These are phyloP conservation scores for Cheilosia vulpina DNA, from an alignment of 2,888 invertebrate species.

Conservation along the genomic window DNA sequence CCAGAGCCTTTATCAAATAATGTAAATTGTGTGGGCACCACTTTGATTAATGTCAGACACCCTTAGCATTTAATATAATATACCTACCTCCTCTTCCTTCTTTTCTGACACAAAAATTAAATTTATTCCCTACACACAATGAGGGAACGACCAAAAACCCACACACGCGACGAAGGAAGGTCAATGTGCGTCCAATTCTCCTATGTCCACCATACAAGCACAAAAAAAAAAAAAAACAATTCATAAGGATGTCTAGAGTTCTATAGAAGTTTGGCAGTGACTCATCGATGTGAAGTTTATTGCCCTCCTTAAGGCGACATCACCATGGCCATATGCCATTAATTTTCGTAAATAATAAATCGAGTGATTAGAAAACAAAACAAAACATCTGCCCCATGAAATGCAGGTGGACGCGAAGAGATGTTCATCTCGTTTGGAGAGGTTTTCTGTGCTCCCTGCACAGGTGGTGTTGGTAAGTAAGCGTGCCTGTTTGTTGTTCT, in stretches of 20 bases:
- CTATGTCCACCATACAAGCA: conserved; percentile 10
- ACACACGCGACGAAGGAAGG: conserved; percentile 65
- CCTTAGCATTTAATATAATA: conserved; percentile 36
- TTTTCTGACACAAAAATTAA: conserved; percentile 56
- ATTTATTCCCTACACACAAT: conserved; percentile 46
- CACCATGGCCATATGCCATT: conserved; percentile 59
- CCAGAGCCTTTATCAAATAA: conserved; percentile 25
- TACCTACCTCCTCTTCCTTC: conserved; percentile 28
- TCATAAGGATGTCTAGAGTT: conserved; percentile 34
- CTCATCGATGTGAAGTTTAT: conserved; percentile 65
- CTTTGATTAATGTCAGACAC: conserved; percentile 66
- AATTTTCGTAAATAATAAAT: conserved; percentile 8
- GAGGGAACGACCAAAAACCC: conserved; percentile 43
- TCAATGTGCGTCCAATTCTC: conserved; percentile 62
- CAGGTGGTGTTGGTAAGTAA: conserved; percentile 57
- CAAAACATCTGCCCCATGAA: conserved; percentile 4
- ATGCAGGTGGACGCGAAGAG: conserved; percentile 58
- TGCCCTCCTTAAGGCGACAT: conserved; percentile 45
- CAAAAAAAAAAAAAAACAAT: background rate
- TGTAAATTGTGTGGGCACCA: conserved; percentile 50
- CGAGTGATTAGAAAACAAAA: conserved; percentile 52
- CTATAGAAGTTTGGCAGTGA: conserved; percentile 55
- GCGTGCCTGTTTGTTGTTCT: conserved; percentile 61
- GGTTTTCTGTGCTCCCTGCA: background rate
- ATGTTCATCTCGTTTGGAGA: conserved; percentile 3